These are phyloP conservation scores for Echiichthys vipera DNA, from an alignment of 2,797 vertebrate genomes.

Conservation along the genomic window DNA sequence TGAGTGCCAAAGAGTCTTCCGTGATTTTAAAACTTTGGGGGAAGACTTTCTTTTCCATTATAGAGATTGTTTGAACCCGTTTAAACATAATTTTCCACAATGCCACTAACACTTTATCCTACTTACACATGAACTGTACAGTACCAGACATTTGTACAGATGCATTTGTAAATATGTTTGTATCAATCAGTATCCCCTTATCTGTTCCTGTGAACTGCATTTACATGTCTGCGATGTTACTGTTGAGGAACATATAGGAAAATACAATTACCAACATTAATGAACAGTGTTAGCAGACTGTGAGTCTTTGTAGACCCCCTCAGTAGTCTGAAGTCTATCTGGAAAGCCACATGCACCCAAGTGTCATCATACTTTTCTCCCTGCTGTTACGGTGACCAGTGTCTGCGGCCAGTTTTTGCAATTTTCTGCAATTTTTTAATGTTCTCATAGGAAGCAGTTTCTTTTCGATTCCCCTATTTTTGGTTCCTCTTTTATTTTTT, in stretches of 20 bases:
- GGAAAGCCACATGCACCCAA: not conserved
- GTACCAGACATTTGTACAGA: slow-evolving; percentile 70
- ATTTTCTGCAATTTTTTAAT: slow-evolving; percentile 15
- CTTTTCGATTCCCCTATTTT: slow-evolving; percentile 21
- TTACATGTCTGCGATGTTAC: slow-evolving; percentile 58
- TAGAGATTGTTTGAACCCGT: slow-evolving; percentile 1
- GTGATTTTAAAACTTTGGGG: slow-evolving; percentile 3
- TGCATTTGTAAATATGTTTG: slow-evolving; percentile 72
- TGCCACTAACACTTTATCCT: slow-evolving; percentile 13
- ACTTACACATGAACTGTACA: slow-evolving; percentile 50
- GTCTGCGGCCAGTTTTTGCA: not conserved
- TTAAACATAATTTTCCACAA: slow-evolving; percentile 23
- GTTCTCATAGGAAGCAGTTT: not conserved
- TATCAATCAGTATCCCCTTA: slow-evolving; percentile 34
- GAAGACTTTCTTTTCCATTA: not conserved
- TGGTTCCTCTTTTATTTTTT: slow-evolving; percentile 8
- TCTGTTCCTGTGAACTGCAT: slow-evolving; percentile 62
- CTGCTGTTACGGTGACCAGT: slow-evolving; percentile 11
- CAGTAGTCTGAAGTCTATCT: slow-evolving; percentile 3
- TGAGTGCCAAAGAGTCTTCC: slow-evolving; percentile 75
- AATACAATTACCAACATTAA: slow-evolving; percentile 18
- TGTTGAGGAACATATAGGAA: slow-evolving; percentile 39
- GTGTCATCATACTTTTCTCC: slow-evolving; percentile 2
- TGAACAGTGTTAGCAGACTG: slow-evolving; percentile 29
- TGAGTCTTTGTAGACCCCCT: not conserved